Evolutionary conservation across 2,888 invertebrate species (phyloP), one percentile per base, ranked within the genome.

Genomic region (Agrotis exclamationis): DNA sequence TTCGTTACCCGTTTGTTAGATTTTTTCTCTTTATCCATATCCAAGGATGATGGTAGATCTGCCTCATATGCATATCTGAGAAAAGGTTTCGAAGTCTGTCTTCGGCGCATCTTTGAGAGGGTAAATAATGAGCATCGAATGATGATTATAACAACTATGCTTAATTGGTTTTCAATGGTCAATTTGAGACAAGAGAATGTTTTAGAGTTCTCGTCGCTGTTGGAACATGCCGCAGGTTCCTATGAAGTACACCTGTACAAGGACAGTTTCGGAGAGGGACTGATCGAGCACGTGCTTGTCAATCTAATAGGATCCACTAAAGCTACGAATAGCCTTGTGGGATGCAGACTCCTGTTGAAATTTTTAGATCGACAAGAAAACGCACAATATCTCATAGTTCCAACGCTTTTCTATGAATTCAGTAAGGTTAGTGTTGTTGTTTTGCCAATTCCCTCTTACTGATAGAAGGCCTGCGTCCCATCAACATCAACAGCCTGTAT

Each of bases 311-410:
- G 94, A 0, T 97, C 97, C 0, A 65, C 86, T 1, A 94, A 95
- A 73, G 84, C 93, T 57, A 84, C 96, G 6, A 93, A 95, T 51
- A 97, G 96, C 84, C 89, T 97, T 0, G 87, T 97, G 18, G 97
- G 97, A 0, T 96, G 96, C 82, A 92, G 97, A 20, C 93, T 97
- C 0, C 85, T 97, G 48, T 96, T 97, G 51, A 93, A 95, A 79
- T 90, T 97, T 63, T 87, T 97, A 6, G 97, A 97, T 84, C 93
- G 97, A 53, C 93, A 94, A 48, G 87, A 92, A 0, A 97, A 97
- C 76, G 90, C 89, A 18, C 73, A 87, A 1, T 88, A 93, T 70
- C 93, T 97, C 77, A 89, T 94, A 70, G 93, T 94, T 0, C 97
- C 97, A 1, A 94, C 91, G n/a, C 93, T 97, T 59, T 93, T 91